Evolutionary conservation across 2,797 vertebrate species (phyloP), one percentile per base, ranked within the genome.

Genomic region (Notolepis coatsorum): DNA sequence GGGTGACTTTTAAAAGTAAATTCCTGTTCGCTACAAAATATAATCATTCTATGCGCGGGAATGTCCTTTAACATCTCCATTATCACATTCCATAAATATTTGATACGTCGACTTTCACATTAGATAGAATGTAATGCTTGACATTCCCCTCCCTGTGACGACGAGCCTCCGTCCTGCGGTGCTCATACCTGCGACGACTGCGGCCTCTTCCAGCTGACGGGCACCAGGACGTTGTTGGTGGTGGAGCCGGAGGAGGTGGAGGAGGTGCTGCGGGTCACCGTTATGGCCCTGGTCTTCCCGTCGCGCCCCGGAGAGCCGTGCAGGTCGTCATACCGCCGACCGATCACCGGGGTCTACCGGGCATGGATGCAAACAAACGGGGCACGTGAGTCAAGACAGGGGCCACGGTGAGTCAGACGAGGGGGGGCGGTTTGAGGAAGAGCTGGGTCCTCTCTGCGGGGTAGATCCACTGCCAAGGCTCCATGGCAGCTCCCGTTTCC

Each of bases 131-230:
- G 7, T 20, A n/a, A 7, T 33, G 15, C 15, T 20, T 46, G 23
- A 21, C 43, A 7, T 13, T 46, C 23, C 10, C 28, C 9, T n/a
- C 3, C 27, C 42, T 31, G 27, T 1, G n/a, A n/a, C n/a, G n/a
- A 35, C 30, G n/a, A 54, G 15, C 10, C 15, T 10, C n/a, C 35
- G 13, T 6, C 42, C 13, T 50, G 9, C 18, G 1, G 2, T n/a
- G 23, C 51, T 63, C 76, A n/a, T n/a, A 98, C 98, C 94, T 99
- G 98, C 72, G 97, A 99, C 28, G 94, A 96, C 70, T 99, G 98
- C 23, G 98, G 98, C 67, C 95, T 95, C 80, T 99, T 99, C 98
- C 98, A 99, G 91, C 97, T 98, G 81, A 99, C 96, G 10, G 97
- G 97, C 76, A 99, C 97, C 63, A 99, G 93, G 49, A 97, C 96